phyloP scores from a whole-genome alignment of 2,888 invertebrate genomes.

The Leptogaster cylindrica region DNA sequence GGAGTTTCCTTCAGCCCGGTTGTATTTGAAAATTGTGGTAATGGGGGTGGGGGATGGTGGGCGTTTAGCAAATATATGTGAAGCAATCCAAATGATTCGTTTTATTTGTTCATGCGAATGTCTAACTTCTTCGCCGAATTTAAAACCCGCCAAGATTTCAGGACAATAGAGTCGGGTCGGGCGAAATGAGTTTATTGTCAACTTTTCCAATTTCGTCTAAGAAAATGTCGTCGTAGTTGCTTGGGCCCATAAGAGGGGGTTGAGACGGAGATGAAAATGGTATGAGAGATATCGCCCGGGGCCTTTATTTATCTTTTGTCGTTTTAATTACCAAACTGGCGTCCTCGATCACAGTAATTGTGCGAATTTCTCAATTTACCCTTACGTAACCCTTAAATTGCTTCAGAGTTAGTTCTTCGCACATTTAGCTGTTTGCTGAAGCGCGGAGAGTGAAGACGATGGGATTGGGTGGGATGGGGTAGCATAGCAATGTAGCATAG shows the following conservation, averaged over 20 bases:
- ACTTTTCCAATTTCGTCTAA: constrained; percentile 29
- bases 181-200: constrained; percentile 22
- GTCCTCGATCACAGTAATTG: constrained; percentile 34
- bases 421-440: background rate
- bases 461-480: background rate
- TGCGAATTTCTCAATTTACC: constrained; percentile 35
- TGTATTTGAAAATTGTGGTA: too few relatives aligned
- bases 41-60: too few relatives aligned
- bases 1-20: too few relatives aligned
- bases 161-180: constrained; percentile 1
- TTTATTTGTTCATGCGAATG: background rate
- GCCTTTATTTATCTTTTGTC: constrained; percentile 37
- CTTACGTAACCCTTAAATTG: constrained; percentile 36
- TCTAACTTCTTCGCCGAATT: constrained; percentile 15
- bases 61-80: constrained; percentile 6
- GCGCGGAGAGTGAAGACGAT: too few relatives aligned
- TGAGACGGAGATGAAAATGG: background rate
- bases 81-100: constrained; percentile 1
- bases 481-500: background rate
- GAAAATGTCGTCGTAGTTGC: constrained; percentile 13
- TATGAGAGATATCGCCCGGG: background rate
- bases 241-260: background rate
- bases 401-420: constrained; percentile 16
- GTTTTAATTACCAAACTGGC: constrained; percentile 37
- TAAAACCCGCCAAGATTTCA: constrained; percentile 10